A percentile compares a stretch with the other conserved stretches of the same genome.
These are phyloP conservation scores for Tachypleus tridentatus DNA, from an alignment of 1,140 invertebrate species.

Conservation along the genomic window DNA sequence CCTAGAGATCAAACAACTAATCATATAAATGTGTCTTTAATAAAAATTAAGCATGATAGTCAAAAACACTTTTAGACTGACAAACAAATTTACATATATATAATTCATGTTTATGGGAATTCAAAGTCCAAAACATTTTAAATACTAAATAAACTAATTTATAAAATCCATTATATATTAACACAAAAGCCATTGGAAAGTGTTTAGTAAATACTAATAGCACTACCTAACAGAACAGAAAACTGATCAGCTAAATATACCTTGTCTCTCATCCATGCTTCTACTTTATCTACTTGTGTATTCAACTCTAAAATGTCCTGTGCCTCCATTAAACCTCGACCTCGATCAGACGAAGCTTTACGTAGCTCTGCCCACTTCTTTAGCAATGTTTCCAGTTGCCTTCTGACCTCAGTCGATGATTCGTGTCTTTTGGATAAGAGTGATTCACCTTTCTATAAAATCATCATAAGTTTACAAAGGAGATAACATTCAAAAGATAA, in stretches of 20 bases:
- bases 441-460: slow-evolving; percentile 40
- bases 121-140: neutral
- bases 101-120: neutral
- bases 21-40: slow-evolving; percentile 8
- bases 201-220: too few species aligned
- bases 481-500: neutral
- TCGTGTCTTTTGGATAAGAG: slow-evolving; percentile 37
- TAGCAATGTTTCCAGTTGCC: slow-evolving; percentile 53
- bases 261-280: slow-evolving; percentile 90
- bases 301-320: slow-evolving; percentile 95
- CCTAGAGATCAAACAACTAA: slow-evolving; percentile 33
- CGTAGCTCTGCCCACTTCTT: slow-evolving; percentile 64
- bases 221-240: too few species aligned
- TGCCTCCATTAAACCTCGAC: slow-evolving; percentile 85
- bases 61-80: neutral
- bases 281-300: slow-evolving; percentile 86
- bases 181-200: too few species aligned
- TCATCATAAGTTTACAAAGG: too few species aligned
- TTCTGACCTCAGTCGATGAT: slow-evolving; percentile 57
- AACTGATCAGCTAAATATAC: slow-evolving; percentile 22
- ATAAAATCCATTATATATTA: too few species aligned
- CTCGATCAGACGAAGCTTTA: slow-evolving; percentile 56
- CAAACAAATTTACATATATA: neutral
- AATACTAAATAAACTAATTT: too few species aligned
- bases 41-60: too few species aligned